Base-by-base conservation (phyloP, 2,113 vertebrate genomes). In the Oryzias woworae region DNA sequence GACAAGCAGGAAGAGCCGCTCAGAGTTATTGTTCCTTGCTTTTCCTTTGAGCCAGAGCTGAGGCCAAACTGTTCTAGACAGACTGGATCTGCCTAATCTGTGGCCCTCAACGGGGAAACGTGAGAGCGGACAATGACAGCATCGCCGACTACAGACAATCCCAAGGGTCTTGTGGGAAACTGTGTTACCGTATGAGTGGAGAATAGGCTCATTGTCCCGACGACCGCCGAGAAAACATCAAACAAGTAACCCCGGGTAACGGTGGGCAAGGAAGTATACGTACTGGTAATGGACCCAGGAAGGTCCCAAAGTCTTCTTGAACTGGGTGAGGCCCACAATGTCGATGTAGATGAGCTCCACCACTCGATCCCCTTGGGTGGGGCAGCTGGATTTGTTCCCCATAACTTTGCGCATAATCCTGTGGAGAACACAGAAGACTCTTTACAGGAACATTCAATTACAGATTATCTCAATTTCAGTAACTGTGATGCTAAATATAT, bases 241-340 rank as follows among this genome's bases (percentile, higher is more conserved):
- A 55, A 48, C 20, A 18, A 18, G 28, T 4, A 18, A 10, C 46
- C 36, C 10, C 36, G 8, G 36, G 36, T 36, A 26, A 67, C 18
- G 44, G 50, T 10, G n/a, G 52, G 47, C 7, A 26, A 12, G 14
- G 3, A 31, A 55, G 48, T 47, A n/a, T 51, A 96, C 96, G 96
- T 89, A 99, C 97, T 99, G 97, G 89, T 99, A 99, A 88, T 99
- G 97, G 55, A 99, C 97, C 97, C 97, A 99, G 4, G 97, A 97
- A 0, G 97, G 97, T 17, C 97, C 97, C 49, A 99, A 92, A 0
- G 96, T 98, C 92, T 99, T 99, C 91, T 99, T 99, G 83, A 99
- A 99, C 78, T 99, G 97, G 53, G 96, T 94, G 1, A 99, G 95
- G 55, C 97, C 97, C 58, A 99, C 97, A 0, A 99, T 99, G 78